Conservation (phyloP, 2,113 vertebrate genomes). For the Ictalurus punctatus region DNA sequence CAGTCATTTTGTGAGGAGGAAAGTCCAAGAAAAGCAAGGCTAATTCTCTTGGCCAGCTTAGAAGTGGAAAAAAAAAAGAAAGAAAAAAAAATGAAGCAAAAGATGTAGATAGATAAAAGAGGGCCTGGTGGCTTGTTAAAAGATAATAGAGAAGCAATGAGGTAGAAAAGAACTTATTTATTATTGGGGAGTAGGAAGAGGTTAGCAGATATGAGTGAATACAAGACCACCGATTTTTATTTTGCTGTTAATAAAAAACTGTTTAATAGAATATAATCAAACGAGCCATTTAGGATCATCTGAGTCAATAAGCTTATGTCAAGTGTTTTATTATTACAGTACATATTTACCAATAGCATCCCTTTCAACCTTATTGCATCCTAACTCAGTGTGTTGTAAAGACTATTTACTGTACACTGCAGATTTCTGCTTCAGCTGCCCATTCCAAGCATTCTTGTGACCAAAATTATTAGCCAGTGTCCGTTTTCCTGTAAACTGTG, state of each 20-base stretch:
- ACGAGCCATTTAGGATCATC: conserved; percentile 16
- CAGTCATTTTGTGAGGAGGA: conserved; percentile 21
- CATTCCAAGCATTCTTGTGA: conserved; percentile 51
- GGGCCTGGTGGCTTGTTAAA: conserved; percentile 29
- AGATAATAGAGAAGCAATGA: conserved; percentile 30
- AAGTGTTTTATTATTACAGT: conserved; percentile 35
- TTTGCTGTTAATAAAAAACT: conserved; percentile 1
- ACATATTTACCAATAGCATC: conserved; percentile 36
- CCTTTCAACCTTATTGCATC: conserved; percentile 10
- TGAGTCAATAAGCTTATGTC: conserved; percentile 27
- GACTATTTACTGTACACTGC: conserved; percentile 38
- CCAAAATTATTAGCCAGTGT: conserved; percentile 46
- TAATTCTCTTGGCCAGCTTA: conserved; percentile 36
- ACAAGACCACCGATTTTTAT: conserved; percentile 18
- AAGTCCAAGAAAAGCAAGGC: conserved; percentile 55
- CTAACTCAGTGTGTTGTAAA: conserved; percentile 47
- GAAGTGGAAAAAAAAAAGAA: not conserved
- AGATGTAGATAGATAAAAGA: conserved; percentile 18
- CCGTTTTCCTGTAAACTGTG: conserved; percentile 47
- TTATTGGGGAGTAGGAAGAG: conserved; percentile 6
- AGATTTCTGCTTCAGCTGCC: conserved; percentile 33
- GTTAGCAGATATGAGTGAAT: conserved; percentile 18
- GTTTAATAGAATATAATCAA: conserved; percentile 2
- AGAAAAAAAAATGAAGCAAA: conserved; percentile 3
- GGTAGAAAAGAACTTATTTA: conserved; percentile 41